A percentile compares a stretch with the other conserved stretches of the same genome.
Conservation (phyloP, 1,140 invertebrate genomes). For the Dryas iulia region DNA sequence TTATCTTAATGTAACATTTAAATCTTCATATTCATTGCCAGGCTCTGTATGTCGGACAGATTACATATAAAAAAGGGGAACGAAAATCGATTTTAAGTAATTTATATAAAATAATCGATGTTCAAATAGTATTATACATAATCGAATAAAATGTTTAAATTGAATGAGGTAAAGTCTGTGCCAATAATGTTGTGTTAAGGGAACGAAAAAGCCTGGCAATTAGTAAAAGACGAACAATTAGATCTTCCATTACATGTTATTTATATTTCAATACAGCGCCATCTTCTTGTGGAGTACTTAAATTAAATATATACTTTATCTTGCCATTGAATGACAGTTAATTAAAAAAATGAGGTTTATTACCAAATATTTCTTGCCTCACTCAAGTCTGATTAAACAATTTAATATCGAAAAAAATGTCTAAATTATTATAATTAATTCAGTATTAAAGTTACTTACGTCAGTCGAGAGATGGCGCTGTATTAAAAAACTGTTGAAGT, state of each 20-base stretch:
- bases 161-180: background rate
- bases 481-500: background rate
- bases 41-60: background rate
- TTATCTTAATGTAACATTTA: background rate
- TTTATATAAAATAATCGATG: background rate
- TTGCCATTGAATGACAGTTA: background rate
- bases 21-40: background rate
- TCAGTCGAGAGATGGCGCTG: slow-evolving; percentile 25
- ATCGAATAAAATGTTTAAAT: background rate
- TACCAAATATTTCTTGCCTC: slow-evolving; percentile 18
- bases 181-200: background rate
- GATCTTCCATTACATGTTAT: background rate
- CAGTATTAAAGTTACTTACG: background rate
- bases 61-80: background rate
- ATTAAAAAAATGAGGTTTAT: background rate
- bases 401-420: slow-evolving; percentile 1
- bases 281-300: background rate
- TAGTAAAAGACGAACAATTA: background rate
- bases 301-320: background rate
- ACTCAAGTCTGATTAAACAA: slow-evolving; percentile 22
- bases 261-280: background rate
- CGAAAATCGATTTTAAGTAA: background rate
- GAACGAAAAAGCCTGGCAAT: background rate
- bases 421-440: background rate
- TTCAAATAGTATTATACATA: background rate